These are phyloP conservation scores for Coleophora flavipennella DNA, from an alignment of 2,888 invertebrate genomes.

Conservation along the genomic window DNA sequence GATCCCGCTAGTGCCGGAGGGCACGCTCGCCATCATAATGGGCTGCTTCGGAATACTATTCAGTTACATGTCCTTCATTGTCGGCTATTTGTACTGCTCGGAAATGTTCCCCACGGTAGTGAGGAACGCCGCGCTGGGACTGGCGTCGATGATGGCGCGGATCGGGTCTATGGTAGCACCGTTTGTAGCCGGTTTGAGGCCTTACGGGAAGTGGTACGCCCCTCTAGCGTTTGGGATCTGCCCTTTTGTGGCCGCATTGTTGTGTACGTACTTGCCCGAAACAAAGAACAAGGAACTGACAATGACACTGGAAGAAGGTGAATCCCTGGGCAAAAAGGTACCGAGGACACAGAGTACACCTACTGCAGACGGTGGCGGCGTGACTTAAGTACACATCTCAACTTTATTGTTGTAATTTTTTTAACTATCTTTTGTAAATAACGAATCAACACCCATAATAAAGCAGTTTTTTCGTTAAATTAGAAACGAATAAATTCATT, in stretches of 20 bases:
- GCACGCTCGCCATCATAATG: constrained; percentile 63
- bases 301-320: constrained; percentile 84
- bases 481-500: no score
- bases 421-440: not conserved
- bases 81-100: constrained; percentile 85
- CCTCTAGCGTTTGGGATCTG: constrained; percentile 80
- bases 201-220: constrained; percentile 74
- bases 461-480: no score
- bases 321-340: constrained; percentile 45
- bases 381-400: no score
- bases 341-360: constrained; percentile 1
- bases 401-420: no score
- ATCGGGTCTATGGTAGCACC: constrained; percentile 89
- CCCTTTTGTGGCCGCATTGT: constrained; percentile 75
- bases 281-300: constrained; percentile 81
- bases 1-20: constrained; percentile 70
- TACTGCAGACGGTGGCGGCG: not conserved
- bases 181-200: constrained; percentile 77
- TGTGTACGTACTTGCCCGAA: constrained; percentile 81
- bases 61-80: constrained; percentile 83
- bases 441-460: no score
- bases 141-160: constrained; percentile 87
- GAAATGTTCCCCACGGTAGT: constrained; percentile 92
- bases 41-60: constrained; percentile 83
- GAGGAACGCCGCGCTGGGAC: constrained; percentile 87